phyloP scores from a whole-genome alignment of 1,140 invertebrate species.

The Anadara kagoshimensis region DNA sequence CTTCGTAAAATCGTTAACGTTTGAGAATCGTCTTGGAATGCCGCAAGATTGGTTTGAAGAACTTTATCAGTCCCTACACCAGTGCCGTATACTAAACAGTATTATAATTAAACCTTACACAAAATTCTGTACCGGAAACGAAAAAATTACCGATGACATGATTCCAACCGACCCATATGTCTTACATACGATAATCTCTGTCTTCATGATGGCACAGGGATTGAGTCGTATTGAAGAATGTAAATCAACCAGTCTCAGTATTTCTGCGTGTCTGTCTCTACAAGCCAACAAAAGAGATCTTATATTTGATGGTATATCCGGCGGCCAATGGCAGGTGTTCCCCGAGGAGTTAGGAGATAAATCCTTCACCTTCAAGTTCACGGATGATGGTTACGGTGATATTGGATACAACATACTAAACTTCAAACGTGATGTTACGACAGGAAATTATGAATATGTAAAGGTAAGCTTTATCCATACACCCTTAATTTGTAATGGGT shows the following conservation, averaged over 20 bases:
- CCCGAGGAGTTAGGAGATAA: conserved; percentile 50
- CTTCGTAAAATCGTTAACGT: conserved; percentile 63
- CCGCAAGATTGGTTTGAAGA: conserved; percentile 84
- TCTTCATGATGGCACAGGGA: conserved; percentile 72
- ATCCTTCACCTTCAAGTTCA: conserved; percentile 67
- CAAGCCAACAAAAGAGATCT: conserved; percentile 48
- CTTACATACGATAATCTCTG: conserved; percentile 72
- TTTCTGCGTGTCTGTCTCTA: conserved; percentile 59
- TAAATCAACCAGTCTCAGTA: conserved; percentile 45
- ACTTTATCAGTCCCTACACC: conserved; percentile 85
- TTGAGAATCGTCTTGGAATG: conserved; percentile 62
- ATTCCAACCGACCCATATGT: conserved; percentile 68
- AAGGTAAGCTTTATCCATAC: conserved; percentile 35
- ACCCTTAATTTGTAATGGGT: not conserved
- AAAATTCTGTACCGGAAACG: conserved; percentile 58
- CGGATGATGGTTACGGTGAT: conserved; percentile 63
- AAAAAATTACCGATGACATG: conserved; percentile 62
- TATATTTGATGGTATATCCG: conserved; percentile 64
- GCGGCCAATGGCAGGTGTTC: conserved; percentile 64
- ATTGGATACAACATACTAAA: conserved; percentile 67
- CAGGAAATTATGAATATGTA: conserved; percentile 49
- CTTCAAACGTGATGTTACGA: conserved; percentile 45
- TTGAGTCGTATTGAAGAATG: conserved; percentile 68
- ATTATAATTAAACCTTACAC: conserved; percentile 49
- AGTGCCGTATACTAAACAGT: conserved; percentile 75